Evolutionary conservation across 2,113 vertebrate genomes (phyloP).

Genomic region (Calidris pygmaea): DNA sequence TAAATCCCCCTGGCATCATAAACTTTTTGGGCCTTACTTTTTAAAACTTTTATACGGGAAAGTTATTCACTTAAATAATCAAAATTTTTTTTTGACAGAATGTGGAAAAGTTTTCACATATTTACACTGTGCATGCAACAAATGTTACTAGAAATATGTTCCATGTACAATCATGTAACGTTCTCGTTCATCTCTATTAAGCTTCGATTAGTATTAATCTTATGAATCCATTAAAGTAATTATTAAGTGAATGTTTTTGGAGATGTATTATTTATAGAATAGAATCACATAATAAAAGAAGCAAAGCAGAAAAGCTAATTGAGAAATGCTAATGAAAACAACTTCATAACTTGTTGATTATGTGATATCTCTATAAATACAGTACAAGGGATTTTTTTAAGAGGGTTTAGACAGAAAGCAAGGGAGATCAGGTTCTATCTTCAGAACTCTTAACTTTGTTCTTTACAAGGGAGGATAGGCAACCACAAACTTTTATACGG

Average conservation of each 20-base stretch:
- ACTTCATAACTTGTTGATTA: not conserved
- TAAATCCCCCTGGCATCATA: not conserved
- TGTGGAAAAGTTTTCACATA: not conserved
- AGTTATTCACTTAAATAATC: not conserved
- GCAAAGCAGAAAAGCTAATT: not conserved
- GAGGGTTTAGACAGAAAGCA: not conserved
- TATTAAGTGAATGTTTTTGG: not conserved
- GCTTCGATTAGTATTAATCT: not conserved
- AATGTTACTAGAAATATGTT: not conserved
- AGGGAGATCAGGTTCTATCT: not conserved
- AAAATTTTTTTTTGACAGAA: not conserved
- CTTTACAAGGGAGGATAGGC: not conserved
- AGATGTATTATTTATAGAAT: not conserved
- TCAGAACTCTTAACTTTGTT: not conserved
- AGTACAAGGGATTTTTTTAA: not conserved
- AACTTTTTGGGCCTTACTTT: not conserved
- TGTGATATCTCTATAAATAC: not conserved
- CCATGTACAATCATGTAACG: not conserved
- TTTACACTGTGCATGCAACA: not conserved
- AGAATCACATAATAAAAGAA: not conserved
- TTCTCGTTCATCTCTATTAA: not conserved
- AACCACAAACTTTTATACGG: not conserved
- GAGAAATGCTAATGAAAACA: not conserved
- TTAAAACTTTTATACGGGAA: not conserved
- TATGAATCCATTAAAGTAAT: not conserved